Evolutionary conservation across 2,113 vertebrate species (phyloP).

Genomic region (Hippocampus barbouri): DNA sequence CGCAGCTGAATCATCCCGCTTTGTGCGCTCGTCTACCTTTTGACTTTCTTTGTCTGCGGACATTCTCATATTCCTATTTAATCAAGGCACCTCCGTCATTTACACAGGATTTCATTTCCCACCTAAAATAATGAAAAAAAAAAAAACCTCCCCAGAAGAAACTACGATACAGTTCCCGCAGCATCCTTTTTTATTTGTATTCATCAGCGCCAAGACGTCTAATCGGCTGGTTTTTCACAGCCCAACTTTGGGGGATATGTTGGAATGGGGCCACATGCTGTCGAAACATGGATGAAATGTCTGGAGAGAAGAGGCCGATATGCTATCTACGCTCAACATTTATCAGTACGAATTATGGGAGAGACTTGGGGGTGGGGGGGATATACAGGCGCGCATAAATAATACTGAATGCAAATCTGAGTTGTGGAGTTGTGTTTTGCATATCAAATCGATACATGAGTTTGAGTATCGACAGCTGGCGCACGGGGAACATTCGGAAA

Average conservation of each 20-base stretch:
- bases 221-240: conserved; percentile 48
- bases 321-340: conserved; percentile 50
- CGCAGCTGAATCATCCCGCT: conserved; percentile 34
- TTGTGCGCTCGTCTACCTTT: conserved; percentile 57
- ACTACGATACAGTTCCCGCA: conserved; percentile 29
- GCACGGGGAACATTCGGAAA: neutral
- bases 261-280: conserved; percentile 45
- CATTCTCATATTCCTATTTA: conserved; percentile 61
- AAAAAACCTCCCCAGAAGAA: conserved; percentile 19
- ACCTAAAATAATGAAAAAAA: conserved; percentile 34
- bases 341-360: conserved; percentile 47
- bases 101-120: conserved; percentile 54
- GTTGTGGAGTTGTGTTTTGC: conserved; percentile 38
- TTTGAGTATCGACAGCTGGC: conserved; percentile 21
- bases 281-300: conserved; percentile 47
- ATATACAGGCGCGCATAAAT: conserved; percentile 43
- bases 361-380: conserved; percentile 27
- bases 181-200: conserved; percentile 54
- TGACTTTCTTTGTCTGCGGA: conserved; percentile 49
- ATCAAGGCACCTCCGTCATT: conserved; percentile 63
- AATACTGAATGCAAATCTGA: conserved; percentile 27
- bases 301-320: conserved; percentile 39
- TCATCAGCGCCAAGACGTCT: conserved; percentile 56
- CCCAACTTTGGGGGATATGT: conserved; percentile 46
- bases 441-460: conserved; percentile 28